Evolutionary conservation across 1,140 invertebrate species (phyloP), one percentile per base, ranked within the genome.

Genomic region (Heliconius hermathena): DNA sequence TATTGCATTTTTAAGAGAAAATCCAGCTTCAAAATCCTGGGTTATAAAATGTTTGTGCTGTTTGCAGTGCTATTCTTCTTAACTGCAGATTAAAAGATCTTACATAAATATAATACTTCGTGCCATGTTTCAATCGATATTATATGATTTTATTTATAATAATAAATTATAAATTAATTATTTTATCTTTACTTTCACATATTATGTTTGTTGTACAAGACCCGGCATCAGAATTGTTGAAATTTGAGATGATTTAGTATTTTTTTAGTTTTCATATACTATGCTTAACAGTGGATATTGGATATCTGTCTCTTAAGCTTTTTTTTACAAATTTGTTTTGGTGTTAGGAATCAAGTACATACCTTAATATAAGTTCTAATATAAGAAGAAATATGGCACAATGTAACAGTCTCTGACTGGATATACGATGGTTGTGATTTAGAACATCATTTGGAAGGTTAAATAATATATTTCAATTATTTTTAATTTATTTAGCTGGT

Each of bases 41-140:
- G 60, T 66, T 26, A 22, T 16, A 29, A 66, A 13, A 16, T 5
- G 11, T 29, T 66, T 84, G 81, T 82, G 81, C 84, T 85, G 74
- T 84, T 83, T 87, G 80, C 86, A 86, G 83, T 82, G 81, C 81
- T 83, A 82, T 74, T 76, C 78, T 80, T 83, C 77, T 38, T 66
- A 72, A 57, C 8, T 46, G 26, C 3, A 22, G 16, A n/a, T n/a
- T n/a, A 52, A 20, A 20, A 20, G 49, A 52, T 52, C 54, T 22
- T 57, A 22, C 1, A 22, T 57, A 57, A 22, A 22, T 57, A 26
- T 29, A 66, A 66, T 26, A 29, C n/a, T 66, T 66, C 57, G 11
- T 66, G 22, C 8, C 57, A 66, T 66, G 2, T 66, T 26, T 11
- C 1, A 13, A 26, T 66, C 60, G 3, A 13, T 29, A 13, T 66